Conservation (phyloP, 2,113 vertebrate genomes). For the Pithys albifrons region DNA sequence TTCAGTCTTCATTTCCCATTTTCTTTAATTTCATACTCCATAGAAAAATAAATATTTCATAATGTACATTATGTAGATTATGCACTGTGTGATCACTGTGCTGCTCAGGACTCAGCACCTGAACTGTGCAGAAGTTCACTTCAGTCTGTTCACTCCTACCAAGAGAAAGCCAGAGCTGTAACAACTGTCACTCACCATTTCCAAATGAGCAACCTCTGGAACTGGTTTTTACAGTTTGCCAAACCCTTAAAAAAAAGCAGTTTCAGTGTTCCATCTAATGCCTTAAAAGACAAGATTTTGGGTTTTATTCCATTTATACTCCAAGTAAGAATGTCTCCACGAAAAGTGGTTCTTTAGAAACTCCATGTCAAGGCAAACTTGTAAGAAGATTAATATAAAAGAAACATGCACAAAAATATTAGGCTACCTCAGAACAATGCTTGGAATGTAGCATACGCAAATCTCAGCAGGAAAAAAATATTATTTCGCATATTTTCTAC, state of each 20-base stretch:
- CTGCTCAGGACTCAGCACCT: background rate
- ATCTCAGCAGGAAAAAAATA: constrained; percentile 6
- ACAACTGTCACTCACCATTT: background rate
- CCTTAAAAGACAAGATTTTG: background rate
- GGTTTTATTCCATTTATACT: background rate
- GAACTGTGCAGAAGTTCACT: background rate
- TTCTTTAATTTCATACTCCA: background rate
- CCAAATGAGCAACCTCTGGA: background rate
- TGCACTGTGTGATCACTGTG: background rate
- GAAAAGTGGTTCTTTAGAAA: background rate
- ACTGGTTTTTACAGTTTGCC: background rate
- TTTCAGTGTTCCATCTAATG: background rate
- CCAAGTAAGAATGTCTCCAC: background rate
- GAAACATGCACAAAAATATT: background rate
- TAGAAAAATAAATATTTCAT: background rate
- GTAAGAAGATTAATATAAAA: background rate
- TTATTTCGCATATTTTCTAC: constrained; percentile 41
- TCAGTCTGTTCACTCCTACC: background rate
- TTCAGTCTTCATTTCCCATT: background rate
- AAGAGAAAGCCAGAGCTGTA: background rate
- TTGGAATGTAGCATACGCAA: background rate
- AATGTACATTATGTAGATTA: background rate
- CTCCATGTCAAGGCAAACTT: background rate
- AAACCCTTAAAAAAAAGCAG: background rate
- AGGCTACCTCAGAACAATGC: background rate